These are phyloP conservation scores for Cynodonichthys magdalenae DNA, from an alignment of 2,797 vertebrate species.

Conservation along the genomic window DNA sequence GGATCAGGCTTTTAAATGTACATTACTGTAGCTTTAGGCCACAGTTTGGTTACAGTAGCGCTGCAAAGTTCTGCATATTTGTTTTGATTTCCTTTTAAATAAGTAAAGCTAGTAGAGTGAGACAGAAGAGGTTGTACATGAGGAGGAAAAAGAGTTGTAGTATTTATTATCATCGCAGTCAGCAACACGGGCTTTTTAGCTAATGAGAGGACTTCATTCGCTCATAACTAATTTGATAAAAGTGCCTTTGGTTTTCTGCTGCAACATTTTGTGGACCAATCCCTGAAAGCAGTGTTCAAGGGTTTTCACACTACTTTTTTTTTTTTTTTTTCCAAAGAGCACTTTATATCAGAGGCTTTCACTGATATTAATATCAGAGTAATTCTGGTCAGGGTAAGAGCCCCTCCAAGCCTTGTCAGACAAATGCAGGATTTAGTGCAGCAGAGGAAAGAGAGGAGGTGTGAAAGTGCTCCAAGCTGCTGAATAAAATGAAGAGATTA, in stretches of 20 bases:
- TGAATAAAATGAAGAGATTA: constrained; percentile 47
- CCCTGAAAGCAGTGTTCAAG: constrained; percentile 3
- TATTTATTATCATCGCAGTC: constrained; percentile 66
- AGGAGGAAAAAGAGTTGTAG: constrained; percentile 13
- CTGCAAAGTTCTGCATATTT: constrained; percentile 1
- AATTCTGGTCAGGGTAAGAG: constrained; percentile 36
- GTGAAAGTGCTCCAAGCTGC: constrained; percentile 40
- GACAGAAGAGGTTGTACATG: background rate
- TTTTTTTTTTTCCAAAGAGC: constrained; percentile 12
- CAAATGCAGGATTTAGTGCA: constrained; percentile 47
- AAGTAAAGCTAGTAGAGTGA: background rate
- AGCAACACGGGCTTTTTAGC: constrained; percentile 70
- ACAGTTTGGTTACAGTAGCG: background rate
- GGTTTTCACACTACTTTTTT: constrained; percentile 23
- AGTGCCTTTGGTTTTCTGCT: background rate
- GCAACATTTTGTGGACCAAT: constrained; percentile 13
- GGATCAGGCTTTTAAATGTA: constrained; percentile 19
- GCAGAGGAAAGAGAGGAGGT: constrained; percentile 24
- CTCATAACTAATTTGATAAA: constrained; percentile 62
- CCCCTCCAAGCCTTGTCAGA: constrained; percentile 42
- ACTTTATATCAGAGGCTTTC: constrained; percentile 55
- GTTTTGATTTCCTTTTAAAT: constrained; percentile 1
- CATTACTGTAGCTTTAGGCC: background rate
- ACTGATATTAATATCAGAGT: constrained; percentile 63
- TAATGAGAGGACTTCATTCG: constrained; percentile 65